phyloP scores from a whole-genome alignment of 2,113 vertebrate species.

The Periophthalmodon schlosseri region DNA sequence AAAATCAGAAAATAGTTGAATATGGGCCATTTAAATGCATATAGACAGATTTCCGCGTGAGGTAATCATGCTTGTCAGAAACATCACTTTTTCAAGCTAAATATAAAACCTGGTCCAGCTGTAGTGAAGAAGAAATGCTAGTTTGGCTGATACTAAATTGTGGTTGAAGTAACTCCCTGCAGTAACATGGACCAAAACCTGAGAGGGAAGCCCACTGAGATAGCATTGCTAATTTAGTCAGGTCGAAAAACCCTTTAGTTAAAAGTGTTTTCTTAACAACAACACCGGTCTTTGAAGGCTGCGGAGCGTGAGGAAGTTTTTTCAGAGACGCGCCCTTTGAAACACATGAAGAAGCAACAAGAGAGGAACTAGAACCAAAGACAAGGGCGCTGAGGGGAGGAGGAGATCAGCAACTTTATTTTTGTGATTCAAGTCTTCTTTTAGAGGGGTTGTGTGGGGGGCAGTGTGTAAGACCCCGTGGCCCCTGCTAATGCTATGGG shows the following conservation, averaged over 20 bases:
- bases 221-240: background rate
- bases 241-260: constrained; percentile 29
- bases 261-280: constrained; percentile 47
- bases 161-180: background rate
- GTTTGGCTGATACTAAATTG: background rate
- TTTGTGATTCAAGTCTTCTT: constrained; percentile 53
- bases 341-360: constrained; percentile 63
- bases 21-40: too few relatives aligned
- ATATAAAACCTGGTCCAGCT: too few relatives aligned
- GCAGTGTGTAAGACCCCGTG: constrained; percentile 43
- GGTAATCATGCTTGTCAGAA: too few relatives aligned
- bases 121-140: too few relatives aligned
- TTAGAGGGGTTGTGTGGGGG: background rate
- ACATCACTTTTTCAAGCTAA: too few relatives aligned
- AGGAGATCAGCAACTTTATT: constrained; percentile 68
- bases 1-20: too few relatives aligned
- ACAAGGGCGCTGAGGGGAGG: constrained; percentile 34
- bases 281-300: constrained; percentile 52
- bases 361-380: constrained; percentile 40
- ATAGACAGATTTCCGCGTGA: too few relatives aligned
- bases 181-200: background rate
- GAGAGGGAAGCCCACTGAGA: background rate
- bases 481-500: constrained; percentile 60
- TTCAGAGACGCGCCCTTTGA: constrained; percentile 53
- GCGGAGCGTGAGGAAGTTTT: constrained; percentile 46